Conservation (phyloP, 2,113 vertebrate genomes). For the Oreochromis niloticus region DNA sequence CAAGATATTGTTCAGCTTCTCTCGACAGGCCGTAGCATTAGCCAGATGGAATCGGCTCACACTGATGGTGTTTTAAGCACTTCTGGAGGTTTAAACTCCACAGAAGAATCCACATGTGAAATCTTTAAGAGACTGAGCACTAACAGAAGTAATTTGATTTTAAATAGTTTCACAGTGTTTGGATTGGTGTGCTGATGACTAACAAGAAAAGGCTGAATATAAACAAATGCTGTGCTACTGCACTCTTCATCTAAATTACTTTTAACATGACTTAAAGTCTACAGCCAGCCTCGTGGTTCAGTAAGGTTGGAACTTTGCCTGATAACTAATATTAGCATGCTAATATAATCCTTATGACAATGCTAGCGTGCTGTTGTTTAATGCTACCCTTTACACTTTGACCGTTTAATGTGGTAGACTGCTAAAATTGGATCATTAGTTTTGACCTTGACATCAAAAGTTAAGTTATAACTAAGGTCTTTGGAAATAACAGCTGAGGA, state of each 20-base stretch:
- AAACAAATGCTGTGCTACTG: neutral
- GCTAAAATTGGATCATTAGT: neutral
- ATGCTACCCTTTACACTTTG: neutral
- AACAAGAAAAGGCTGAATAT: neutral
- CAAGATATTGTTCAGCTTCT: neutral
- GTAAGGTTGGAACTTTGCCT: neutral
- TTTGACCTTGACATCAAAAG: neutral
- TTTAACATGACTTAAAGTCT: neutral
- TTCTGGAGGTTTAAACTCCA: neutral
- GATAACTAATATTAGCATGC: neutral
- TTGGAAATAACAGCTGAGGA: neutral
- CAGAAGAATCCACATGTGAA: neutral
- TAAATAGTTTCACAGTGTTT: neutral
- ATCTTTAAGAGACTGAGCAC: neutral
- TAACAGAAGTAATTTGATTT: neutral
- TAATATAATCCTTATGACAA: neutral
- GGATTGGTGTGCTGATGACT: neutral
- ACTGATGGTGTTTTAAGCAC: neutral
- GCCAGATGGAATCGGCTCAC: neutral
- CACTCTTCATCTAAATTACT: neutral
- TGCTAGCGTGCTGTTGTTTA: neutral
- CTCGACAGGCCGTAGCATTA: neutral
- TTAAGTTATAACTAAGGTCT: neutral
- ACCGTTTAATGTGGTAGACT: neutral
- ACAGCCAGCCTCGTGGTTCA: neutral